Evolutionary conservation across 2,113 vertebrate species (phyloP).

Genomic region (Rhipidura dahli): DNA sequence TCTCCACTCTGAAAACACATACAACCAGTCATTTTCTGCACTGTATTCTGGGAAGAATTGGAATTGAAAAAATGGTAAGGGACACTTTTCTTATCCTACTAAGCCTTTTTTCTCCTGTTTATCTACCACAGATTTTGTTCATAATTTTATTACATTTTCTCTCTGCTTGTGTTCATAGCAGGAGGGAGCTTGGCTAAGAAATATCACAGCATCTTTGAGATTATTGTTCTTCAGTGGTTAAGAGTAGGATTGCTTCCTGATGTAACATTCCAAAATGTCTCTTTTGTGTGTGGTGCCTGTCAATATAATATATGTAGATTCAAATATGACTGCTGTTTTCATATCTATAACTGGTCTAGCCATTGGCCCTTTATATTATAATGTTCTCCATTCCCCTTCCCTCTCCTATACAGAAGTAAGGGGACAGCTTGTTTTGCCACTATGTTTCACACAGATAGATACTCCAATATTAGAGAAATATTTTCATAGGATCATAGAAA

Average conservation of each 20-base stretch:
- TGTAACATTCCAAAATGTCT: not conserved
- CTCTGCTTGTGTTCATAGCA: not conserved
- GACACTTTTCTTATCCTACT: not conserved
- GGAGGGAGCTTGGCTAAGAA: not conserved
- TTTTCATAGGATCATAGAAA: not conserved
- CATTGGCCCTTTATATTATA: not conserved
- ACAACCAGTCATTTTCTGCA: not conserved
- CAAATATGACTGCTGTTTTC: constrained; percentile 10
- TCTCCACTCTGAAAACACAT: not conserved
- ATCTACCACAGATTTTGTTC: not conserved
- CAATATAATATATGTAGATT: not conserved
- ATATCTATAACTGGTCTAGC: not conserved
- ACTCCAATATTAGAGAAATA: not conserved
- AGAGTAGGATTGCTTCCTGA: not conserved
- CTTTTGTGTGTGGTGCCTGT: not conserved
- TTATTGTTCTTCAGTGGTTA: constrained; percentile 5
- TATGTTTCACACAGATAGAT: not conserved
- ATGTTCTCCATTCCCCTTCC: not conserved
- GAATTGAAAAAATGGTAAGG: not conserved
- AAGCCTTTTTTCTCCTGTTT: not conserved
- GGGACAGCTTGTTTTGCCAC: not conserved
- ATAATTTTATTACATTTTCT: not conserved
- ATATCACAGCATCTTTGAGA: not conserved
- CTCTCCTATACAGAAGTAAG: not conserved
- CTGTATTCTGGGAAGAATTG: not conserved